Conservation (phyloP, 2,113 vertebrate genomes). For the Nesogale talazaci region DNA sequence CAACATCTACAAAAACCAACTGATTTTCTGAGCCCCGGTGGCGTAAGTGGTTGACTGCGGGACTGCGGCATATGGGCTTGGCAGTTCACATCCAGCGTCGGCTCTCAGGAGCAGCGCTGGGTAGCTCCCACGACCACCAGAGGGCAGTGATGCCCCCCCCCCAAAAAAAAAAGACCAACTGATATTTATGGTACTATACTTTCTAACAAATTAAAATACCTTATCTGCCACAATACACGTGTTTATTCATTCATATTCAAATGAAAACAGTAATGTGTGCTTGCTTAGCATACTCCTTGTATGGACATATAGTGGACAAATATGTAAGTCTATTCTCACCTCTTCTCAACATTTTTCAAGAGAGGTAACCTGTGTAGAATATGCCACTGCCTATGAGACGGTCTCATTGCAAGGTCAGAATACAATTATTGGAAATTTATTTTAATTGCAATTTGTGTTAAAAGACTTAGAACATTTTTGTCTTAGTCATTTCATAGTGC, state of each 20-base stretch:
- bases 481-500: background rate
- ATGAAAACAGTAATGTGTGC: background rate
- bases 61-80: no score
- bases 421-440: no score
- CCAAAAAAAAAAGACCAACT: background rate
- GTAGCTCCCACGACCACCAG: no score
- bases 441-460: background rate
- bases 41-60: no score
- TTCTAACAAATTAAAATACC: background rate
- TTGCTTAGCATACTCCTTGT: background rate
- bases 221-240: background rate
- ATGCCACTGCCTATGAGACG: background rate
- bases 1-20: background rate
- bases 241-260: background rate
- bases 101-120: no score
- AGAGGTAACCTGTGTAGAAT: background rate
- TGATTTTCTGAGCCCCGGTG: no score
- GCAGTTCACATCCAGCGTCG: no score
- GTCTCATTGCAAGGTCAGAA: background rate
- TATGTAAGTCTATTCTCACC: background rate
- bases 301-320: background rate
- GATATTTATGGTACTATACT: background rate
- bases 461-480: background rate
- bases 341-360: background rate
- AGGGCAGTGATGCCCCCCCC: no score